Evolutionary conservation across 2,113 vertebrate genomes (phyloP).

Genomic region (Odontesthes bonariensis): DNA sequence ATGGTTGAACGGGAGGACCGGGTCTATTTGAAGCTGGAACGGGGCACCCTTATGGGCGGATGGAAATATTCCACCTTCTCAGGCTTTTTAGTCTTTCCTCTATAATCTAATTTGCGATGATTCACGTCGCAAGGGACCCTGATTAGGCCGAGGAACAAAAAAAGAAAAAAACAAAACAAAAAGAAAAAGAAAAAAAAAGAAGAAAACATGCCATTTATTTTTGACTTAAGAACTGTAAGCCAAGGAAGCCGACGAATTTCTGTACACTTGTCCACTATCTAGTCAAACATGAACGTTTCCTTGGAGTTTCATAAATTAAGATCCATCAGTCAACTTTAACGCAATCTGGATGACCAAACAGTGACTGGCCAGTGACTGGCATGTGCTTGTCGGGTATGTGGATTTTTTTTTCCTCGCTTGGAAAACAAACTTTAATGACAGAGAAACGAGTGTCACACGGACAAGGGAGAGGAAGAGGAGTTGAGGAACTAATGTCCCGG

Average conservation of each 20-base stretch:
- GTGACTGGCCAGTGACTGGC: constrained; percentile 83
- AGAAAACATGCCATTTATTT: constrained; percentile 74
- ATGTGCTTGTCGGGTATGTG: constrained; percentile 87
- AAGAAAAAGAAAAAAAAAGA: constrained; percentile 20
- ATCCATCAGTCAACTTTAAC: constrained; percentile 85
- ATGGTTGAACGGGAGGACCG: constrained; percentile 98
- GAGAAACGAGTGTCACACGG: constrained; percentile 75
- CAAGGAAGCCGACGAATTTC: constrained; percentile 86
- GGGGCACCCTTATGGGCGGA: constrained; percentile 98
- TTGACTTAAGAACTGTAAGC: constrained; percentile 82
- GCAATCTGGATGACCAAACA: constrained; percentile 89
- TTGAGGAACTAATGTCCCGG: constrained; percentile 76
- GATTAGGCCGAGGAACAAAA: constrained; percentile 75
- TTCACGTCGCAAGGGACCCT: constrained; percentile 75
- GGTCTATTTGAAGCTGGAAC: constrained; percentile 97
- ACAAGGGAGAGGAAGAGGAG: constrained; percentile 74
- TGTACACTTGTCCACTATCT: constrained; percentile 82
- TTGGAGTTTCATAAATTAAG: constrained; percentile 88
- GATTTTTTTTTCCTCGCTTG: constrained; percentile 90
- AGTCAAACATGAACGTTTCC: constrained; percentile 90
- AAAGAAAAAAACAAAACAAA: constrained; percentile 39
- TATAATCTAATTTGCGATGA: constrained; percentile 87
- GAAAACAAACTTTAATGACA: constrained; percentile 83
- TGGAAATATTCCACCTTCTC: constrained; percentile 99
- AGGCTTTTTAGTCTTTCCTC: constrained; percentile 99